Base-by-base conservation (phyloP, 37 sponge, comb jelly and placozoan genomes). In the Ianthella basta region DNA sequence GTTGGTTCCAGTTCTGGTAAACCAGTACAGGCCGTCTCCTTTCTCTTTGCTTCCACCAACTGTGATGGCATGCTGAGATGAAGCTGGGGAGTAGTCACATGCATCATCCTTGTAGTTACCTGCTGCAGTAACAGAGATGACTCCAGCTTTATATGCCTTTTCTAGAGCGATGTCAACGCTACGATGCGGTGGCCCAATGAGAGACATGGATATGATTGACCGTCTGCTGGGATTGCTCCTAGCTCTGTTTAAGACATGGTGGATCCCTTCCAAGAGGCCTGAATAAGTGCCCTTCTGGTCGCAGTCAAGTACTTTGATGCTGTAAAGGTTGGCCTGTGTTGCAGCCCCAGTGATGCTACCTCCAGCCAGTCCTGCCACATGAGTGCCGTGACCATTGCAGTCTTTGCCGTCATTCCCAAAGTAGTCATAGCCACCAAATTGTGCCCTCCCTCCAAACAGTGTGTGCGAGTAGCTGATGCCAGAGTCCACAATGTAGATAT, bases 321-420 rank as follows among this genome's bases (percentile, higher is more conserved):
- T 90, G 80, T 88, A 90, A 0, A 94, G 23, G 29, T 25, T 41
- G 12, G 84, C 94, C 24, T 33, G 56, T 35, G 84, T 85, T 6
- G 94, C 91, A 5, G 67, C 80, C 0, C 94, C 94, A 23, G 25
- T 72, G 0, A 39, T 88, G 64, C 53, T 82, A 0, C 91, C 94
- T 24, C 41, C 94, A 56, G 86, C 86, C 25, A 90, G 32, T 56
- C 94, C 90, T 32, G 94, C 91, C 13, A 87, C 88, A 67, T 89
- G 90, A 27, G 93, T 89, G 5, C 93, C 93, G 39, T 92, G 93
- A 12, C 93, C 90, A 70, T 84, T 56, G 59, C 93, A 92, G 39
- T 92, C 94, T 0, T 29, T 4, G 10, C 94, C 94, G 34, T 80
- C 25, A 40, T 44, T 24, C 20, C 78, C 78, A 50, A 14, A 75